Base-by-base conservation (phyloP, 2,888 invertebrate species). In the Galerucella nymphaeae region DNA sequence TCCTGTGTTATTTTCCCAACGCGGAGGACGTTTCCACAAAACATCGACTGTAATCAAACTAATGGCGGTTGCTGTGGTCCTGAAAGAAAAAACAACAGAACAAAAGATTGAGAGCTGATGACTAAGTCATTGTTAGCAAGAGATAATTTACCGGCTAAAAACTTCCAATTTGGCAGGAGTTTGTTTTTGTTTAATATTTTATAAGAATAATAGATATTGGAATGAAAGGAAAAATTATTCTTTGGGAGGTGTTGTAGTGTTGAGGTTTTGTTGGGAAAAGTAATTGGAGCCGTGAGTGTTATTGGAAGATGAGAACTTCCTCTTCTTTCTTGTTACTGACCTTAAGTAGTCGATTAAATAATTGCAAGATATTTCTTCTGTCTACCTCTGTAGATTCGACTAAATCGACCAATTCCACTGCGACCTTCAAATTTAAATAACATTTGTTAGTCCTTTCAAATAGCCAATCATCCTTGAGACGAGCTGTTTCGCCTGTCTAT, bases 31-130 rank as follows among this genome's bases (percentile, higher is more conserved):
- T 42, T 38, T 62, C 18, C 16, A 62, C 61, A 42, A 69, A 69
- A 69, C 69, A 69, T 69, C 62, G 58, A 69, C 69, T 69, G 69
- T 69, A 69, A 69, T 69, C 69, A 69, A 69, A 69, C 69, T 69
- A 69, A 69, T 69, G 69, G 69, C 62, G 62, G 69, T 62, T 69
- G 69, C 69, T 62, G 69, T 62, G 69, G 69, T 62, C 62, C 55
- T 55, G 62, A 62, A 42, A 42, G 58, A 68, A 69, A 69, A 69
- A 69, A 69, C 69, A 62, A 55, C 62, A 69, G 62, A 69, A 69
- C 69, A 69, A 69, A 69, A 62, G 69, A 69, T 62, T 61, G 69
- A 62, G 62, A 69, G 69, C 62, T 69, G 69, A 69, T 69, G 69
- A 69, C 69, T 62, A 45, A 69, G 69, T 69, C 69, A 69, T 69